Evolutionary conservation across 2,113 vertebrate genomes (phyloP), one percentile per base, ranked within the genome.

Genomic region (Gobiocypris rarus): DNA sequence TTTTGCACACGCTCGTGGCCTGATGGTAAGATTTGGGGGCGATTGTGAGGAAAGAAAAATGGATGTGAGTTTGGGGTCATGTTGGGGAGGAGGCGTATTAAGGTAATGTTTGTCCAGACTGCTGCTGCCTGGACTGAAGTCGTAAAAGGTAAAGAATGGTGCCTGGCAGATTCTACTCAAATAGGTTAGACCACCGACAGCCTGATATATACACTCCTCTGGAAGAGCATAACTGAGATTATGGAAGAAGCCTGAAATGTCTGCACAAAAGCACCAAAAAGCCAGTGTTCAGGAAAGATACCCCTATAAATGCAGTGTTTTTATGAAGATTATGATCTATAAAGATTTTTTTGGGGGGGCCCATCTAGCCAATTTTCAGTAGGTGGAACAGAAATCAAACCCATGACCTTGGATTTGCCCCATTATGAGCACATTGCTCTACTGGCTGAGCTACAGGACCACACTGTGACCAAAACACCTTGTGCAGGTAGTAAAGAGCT

Each of bases 21-120:
- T 74, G 45, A 78, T 61, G 19, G 61, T 26, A 77, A 89, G 89
- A 89, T 86, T 89, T 81, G 87, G 59, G 19, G 77, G 88, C 86
- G 87, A 91, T 89, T 89, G 84, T 80, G 81, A 6, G 28, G 48
- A 85, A 84, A 86, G 89, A 90, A 89, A 85, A 89, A 91, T 90
- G 87, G 78, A 86, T 86, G 85, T 78, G 67, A 79, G 79, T 82
- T 77, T 79, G 34, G 19, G 43, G 79, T 90, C 85, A 85, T 86
- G 76, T 86, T 83, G 85, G 88, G 90, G 88, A 90, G 92, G 91
- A 93, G 92, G 91, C 93, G 92, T 90, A 90, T 87, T 91, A 83
- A 87, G 91, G 90, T 90, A 92, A 92, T 92, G 91, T 90, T 92
- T 92, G 91, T 93, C 88, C 91, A 93, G 92, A 94, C 88, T 90